phyloP scores from a whole-genome alignment of 2,113 vertebrate species.

The Mirza zaza region DNA sequence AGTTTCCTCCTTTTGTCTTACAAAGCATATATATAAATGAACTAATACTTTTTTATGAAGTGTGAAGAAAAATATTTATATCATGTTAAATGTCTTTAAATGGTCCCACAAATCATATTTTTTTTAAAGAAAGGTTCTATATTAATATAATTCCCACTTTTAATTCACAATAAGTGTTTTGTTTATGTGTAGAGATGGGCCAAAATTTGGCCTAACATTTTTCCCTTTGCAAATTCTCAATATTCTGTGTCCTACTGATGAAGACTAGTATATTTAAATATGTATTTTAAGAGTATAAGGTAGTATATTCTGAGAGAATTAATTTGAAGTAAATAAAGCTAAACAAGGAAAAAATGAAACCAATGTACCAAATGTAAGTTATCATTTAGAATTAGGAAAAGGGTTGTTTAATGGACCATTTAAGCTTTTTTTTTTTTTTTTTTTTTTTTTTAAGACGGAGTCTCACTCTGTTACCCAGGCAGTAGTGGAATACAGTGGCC shows the following conservation, averaged over 20 bases:
- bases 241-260: not conserved
- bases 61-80: not conserved
- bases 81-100: not conserved
- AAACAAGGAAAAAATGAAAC: slow-evolving; percentile 12
- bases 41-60: not conserved
- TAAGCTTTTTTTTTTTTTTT: not conserved
- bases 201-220: not conserved
- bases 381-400: slow-evolving; percentile 48
- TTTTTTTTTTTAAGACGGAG: no score
- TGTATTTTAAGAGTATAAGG: not conserved
- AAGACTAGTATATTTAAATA: not conserved
- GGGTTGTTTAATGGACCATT: slow-evolving; percentile 7
- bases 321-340: slow-evolving; percentile 5
- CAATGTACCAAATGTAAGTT: not conserved
- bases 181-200: not conserved
- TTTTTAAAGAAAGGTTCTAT: not conserved
- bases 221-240: not conserved
- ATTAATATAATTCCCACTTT: not conserved
- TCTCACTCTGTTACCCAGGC: no score
- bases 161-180: not conserved
- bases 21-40: not conserved
- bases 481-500: no score
- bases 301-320: not conserved
- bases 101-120: not conserved
- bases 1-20: not conserved